A percentile compares a stretch with the other conserved stretches of the same genome.
Conservation (phyloP, 2,888 invertebrate species). For the Phalera bucephala region DNA sequence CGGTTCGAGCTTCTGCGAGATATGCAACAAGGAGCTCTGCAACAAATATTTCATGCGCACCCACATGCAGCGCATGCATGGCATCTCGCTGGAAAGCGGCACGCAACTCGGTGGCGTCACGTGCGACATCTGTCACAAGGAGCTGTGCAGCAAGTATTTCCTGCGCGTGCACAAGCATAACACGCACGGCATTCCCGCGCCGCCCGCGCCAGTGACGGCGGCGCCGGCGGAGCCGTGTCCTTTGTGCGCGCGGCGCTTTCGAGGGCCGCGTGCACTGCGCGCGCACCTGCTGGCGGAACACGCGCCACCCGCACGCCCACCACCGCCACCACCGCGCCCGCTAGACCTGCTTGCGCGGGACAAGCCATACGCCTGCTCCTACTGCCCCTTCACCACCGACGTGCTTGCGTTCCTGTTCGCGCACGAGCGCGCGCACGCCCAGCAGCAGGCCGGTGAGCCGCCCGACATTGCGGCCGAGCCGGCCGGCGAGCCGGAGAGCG, state of each 20-base stretch:
- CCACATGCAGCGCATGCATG: constrained; percentile 99
- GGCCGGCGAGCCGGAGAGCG: constrained; percentile 45
- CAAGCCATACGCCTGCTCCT: constrained; percentile 94
- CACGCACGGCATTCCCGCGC: constrained; percentile 97
- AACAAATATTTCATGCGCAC: constrained; percentile 99
- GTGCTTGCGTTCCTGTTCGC: constrained; percentile 95
- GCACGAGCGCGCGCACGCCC: constrained; percentile 93
- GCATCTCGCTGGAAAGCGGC: constrained; percentile 96
- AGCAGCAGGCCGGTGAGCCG: constrained; percentile 39
- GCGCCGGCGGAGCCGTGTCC: constrained; percentile 85
- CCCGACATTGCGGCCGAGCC: constrained; percentile 21
- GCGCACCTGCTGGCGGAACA: constrained; percentile 94
- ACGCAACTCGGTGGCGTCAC: constrained; percentile 96
- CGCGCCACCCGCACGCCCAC: constrained; percentile 83
- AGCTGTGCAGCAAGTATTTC: constrained; percentile 98
- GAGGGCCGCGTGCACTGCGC: constrained; percentile 94
- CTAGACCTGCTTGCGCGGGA: constrained; percentile 81
- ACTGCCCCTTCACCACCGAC: constrained; percentile 94
- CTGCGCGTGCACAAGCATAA: constrained; percentile 98
- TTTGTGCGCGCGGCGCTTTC: constrained; percentile 93
- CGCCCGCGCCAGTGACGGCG: constrained; percentile 84
- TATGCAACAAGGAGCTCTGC: constrained; percentile 99
- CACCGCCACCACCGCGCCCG: constrained; percentile 72
- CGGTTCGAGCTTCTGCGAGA: constrained; percentile 96
- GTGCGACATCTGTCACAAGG: constrained; percentile 99